Percentiles rank a stretch among this genome's conserved stretches.
phyloP scores from a whole-genome alignment of 2,113 vertebrate species.

The Eolophus roseicapilla region DNA sequence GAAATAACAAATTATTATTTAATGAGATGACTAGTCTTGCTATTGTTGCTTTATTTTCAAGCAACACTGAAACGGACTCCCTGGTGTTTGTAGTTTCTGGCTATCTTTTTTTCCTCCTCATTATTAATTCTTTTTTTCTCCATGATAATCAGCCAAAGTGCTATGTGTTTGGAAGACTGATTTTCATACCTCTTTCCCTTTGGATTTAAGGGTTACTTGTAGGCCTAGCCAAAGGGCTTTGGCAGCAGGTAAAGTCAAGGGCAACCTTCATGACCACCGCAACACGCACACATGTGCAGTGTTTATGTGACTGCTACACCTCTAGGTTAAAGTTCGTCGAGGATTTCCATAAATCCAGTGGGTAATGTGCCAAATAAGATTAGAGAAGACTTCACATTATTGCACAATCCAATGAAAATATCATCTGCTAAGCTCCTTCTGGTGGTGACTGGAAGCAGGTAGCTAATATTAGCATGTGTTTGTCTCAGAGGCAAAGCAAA shows the following conservation, averaged over 20 bases:
- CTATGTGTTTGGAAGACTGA: slow-evolving; percentile 47
- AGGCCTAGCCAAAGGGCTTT: slow-evolving; percentile 38
- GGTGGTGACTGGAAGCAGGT: slow-evolving; percentile 78
- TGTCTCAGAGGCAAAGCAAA: slow-evolving; percentile 73
- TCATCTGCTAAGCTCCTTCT: slow-evolving; percentile 85
- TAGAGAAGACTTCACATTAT: slow-evolving; percentile 85
- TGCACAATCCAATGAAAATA: slow-evolving; percentile 89
- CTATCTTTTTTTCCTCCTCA: slow-evolving; percentile 69
- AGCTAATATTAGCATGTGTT: slow-evolving; percentile 81
- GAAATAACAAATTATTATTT: slow-evolving; percentile 78
- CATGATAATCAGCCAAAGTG: slow-evolving; percentile 61
- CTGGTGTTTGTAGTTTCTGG: slow-evolving; percentile 76
- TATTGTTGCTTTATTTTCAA: slow-evolving; percentile 76
- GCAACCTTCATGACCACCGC: slow-evolving; percentile 58
- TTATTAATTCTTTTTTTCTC: slow-evolving; percentile 71
- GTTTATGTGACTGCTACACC: slow-evolving; percentile 82
- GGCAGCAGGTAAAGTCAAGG: slow-evolving; percentile 78
- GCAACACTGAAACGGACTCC: slow-evolving; percentile 66
- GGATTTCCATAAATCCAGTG: slow-evolving; percentile 89
- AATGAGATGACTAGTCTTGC: slow-evolving; percentile 72
- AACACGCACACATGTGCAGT: background rate
- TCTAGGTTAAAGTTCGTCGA: slow-evolving; percentile 82
- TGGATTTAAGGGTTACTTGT: slow-evolving; percentile 27
- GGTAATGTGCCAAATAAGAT: slow-evolving; percentile 90
- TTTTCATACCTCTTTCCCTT: slow-evolving; percentile 38